These are phyloP conservation scores for Pyxicephalus adspersus DNA, from an alignment of 2,113 vertebrate species.

Conservation along the genomic window DNA sequence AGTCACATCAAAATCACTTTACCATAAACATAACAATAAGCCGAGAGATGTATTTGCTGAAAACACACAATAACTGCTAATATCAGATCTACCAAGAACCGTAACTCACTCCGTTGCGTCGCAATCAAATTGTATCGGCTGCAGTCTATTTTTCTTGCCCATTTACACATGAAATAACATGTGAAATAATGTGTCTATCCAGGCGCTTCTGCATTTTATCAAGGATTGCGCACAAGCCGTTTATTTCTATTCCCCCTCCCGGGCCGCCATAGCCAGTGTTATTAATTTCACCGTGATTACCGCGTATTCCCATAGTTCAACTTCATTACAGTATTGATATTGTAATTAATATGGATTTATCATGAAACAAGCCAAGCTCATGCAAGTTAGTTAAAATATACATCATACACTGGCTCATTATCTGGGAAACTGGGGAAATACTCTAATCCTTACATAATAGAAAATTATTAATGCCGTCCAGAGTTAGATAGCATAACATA, in stretches of 20 bases:
- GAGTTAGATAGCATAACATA: no score
- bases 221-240: conserved; percentile 70
- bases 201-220: conserved; percentile 71
- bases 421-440: conserved; percentile 29
- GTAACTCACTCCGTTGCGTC: conserved; percentile 1
- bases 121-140: not conserved
- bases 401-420: conserved; percentile 44
- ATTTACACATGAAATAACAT: not conserved
- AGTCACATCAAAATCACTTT: no score
- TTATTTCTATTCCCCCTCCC: conserved; percentile 62
- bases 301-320: conserved; percentile 74
- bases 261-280: conserved; percentile 64
- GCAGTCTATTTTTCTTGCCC: not conserved
- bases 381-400: conserved; percentile 28
- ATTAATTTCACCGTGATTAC: conserved; percentile 73
- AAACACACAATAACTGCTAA: no score
- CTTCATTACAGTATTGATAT: conserved; percentile 76
- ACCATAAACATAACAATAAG: no score
- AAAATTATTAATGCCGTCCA: conserved; percentile 1
- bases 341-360: conserved; percentile 78
- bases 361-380: conserved; percentile 68
- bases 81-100: not conserved
- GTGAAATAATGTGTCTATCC: conserved; percentile 59
- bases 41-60: no score
- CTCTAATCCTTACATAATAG: conserved; percentile 27